These are phyloP conservation scores for Falco columbarius DNA, from an alignment of 2,797 vertebrate genomes.

Conservation along the genomic window DNA sequence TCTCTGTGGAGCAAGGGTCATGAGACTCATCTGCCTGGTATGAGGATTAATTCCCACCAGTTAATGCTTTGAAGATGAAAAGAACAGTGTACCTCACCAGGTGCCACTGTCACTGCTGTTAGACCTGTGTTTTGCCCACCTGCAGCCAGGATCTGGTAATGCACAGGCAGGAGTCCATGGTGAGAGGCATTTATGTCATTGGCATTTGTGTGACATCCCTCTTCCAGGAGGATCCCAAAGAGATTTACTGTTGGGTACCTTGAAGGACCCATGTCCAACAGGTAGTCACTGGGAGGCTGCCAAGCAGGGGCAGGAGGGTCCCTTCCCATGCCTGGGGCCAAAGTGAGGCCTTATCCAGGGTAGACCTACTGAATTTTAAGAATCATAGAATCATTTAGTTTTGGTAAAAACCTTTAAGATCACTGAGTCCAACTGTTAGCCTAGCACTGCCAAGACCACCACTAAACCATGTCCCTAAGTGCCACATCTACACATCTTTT, in stretches of 20 bases:
- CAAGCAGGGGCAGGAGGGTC: not conserved
- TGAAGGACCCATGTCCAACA: not conserved
- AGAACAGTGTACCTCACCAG: fast-evolving
- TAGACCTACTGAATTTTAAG: not conserved
- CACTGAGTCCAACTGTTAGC: too few relatives aligned
- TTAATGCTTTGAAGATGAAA: slow-evolving; percentile 1
- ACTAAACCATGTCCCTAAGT: too few relatives aligned
- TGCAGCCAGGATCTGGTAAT: not conserved
- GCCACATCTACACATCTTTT: too few relatives aligned
- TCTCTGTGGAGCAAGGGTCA: not conserved
- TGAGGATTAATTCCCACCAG: slow-evolving; percentile 6
- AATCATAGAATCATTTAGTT: too few relatives aligned
- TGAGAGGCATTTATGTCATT: not conserved
- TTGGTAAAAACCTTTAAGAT: too few relatives aligned
- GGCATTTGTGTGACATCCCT: not conserved
- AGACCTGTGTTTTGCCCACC: not conserved
- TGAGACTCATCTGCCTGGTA: not conserved
- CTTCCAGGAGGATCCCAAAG: not conserved
- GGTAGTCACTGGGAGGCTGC: not conserved
- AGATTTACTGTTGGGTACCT: not conserved
- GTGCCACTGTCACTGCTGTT: not conserved
- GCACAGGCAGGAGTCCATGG: not conserved
- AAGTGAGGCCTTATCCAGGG: not conserved
- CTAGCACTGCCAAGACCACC: too few relatives aligned
- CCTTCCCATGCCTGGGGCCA: not conserved